Base-by-base conservation (phyloP, 2,113 vertebrate species). In the Gasterosteus nipponicus region DNA sequence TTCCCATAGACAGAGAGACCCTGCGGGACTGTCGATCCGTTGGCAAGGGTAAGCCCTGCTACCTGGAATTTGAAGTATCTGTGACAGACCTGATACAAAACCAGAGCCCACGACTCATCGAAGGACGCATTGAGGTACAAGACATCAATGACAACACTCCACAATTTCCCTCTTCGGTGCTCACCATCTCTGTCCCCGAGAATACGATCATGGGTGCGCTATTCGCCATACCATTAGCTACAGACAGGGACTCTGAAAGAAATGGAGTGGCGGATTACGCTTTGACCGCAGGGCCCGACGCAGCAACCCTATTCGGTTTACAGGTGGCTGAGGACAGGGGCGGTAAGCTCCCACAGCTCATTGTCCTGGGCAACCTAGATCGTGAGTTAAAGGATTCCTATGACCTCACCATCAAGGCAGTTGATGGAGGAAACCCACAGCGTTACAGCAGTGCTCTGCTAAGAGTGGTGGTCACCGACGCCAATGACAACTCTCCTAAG, bases 111-210 rank as follows among this genome's bases (percentile, higher is more conserved):
- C 94, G 97, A 81, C 93, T 99, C 60, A 95, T 99, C 0, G 98
- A 99, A 89, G 98, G 98, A 62, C 95, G 97, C 89, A 98, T 99
- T 12, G 96, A 98, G 80, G 96, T 99, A 35, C 95, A 96, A 47
- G 98, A 99, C 88, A 98, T 99, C 91, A 99, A 99, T 3, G 98
- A 99, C 94, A 99, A 99, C 94, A 99, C 98, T 0, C 98, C 98
- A 7, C 98, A 98, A 86, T 99, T 99, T 29, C 95, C 96, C 78
- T 97, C 96, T 0, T 96, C 97, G 0, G 96, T 99, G 67, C 97
- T 99, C 77, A 97, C 96, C 0, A 93, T 99, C 81, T 95, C 96
- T 65, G 97, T 99, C 77, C 98, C 97, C 0, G 98, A 99, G 78
- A 99, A 98, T 90, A 99, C 97, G 12, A 96, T 96, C 69, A 93